These are phyloP conservation scores for Linnaemya tessellans DNA, from an alignment of 2,888 invertebrate genomes.

Conservation along the genomic window DNA sequence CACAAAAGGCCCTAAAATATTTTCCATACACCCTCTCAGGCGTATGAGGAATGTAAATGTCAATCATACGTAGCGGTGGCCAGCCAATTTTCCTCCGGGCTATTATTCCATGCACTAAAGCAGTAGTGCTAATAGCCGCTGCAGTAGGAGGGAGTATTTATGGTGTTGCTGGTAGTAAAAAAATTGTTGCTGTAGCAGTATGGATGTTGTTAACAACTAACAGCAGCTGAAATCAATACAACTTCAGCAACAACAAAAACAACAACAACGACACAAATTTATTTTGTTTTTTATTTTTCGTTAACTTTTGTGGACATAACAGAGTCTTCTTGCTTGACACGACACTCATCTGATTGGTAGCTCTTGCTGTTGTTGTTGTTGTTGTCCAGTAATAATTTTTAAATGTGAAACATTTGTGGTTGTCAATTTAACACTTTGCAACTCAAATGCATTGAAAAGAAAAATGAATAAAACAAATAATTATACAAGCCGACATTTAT, in stretches of 20 bases:
- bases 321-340: conserved; percentile 45
- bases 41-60: conserved; percentile 51
- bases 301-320: conserved; percentile 38
- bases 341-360: conserved; percentile 43
- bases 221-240: conserved; percentile 39
- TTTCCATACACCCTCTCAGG: not conserved
- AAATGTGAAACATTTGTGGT: conserved; percentile 68
- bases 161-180: not conserved
- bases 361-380: too few species aligned
- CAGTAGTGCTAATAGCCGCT: not conserved
- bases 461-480: conserved; percentile 56
- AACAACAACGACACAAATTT: conserved; percentile 4
- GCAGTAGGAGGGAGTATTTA: not conserved
- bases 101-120: conserved; percentile 9
- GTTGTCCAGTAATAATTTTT: conserved; percentile 68
- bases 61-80: conserved; percentile 71
- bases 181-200: not conserved
- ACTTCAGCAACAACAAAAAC: conserved; percentile 16
- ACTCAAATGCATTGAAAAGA: conserved; percentile 76
- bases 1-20: not conserved
- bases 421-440: conserved; percentile 66
- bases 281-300: conserved; percentile 31
- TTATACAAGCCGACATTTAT: conserved; percentile 62
- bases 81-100: conserved; percentile 75
- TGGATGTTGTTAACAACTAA: conserved; percentile 31